Evolutionary conservation across 2,888 invertebrate species (phyloP).

Genomic region (Cosmia trapezina): DNA sequence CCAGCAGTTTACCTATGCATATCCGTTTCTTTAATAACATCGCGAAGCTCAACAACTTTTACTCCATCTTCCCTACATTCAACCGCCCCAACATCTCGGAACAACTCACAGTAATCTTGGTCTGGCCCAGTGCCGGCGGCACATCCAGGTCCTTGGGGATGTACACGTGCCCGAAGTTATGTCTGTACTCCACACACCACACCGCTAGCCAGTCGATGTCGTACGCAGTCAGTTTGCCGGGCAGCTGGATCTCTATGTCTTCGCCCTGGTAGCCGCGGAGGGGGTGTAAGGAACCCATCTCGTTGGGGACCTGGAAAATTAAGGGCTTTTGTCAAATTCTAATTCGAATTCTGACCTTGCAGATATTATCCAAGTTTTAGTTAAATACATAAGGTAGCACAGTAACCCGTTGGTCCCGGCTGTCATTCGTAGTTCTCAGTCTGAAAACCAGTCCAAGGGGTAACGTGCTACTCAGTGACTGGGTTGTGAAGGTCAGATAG

Average conservation of each 20-base stretch:
- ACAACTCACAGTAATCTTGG: conserved; percentile 95
- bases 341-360: too few species aligned
- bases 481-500: neutral
- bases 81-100: neutral
- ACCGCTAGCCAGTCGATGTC: conserved; percentile 98
- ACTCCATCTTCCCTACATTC: too few species aligned
- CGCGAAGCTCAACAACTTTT: neutral
- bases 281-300: conserved; percentile 95
- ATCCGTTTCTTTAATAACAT: neutral
- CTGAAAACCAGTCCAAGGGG: neutral
- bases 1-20: neutral
- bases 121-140: conserved; percentile 97
- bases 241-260: conserved; percentile 97
- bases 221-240: conserved; percentile 95
- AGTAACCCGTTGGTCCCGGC: neutral
- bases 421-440: neutral
- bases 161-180: conserved; percentile 97
- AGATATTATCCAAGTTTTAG: too few species aligned
- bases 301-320: conserved; percentile 93
- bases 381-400: neutral
- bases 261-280: conserved; percentile 97
- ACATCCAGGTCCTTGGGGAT: conserved; percentile 97
- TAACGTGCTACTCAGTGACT: neutral
- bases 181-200: conserved; percentile 97
- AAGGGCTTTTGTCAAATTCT: too few species aligned